These are phyloP conservation scores for Timandra comae DNA, from an alignment of 2,888 invertebrate genomes.

Conservation along the genomic window DNA sequence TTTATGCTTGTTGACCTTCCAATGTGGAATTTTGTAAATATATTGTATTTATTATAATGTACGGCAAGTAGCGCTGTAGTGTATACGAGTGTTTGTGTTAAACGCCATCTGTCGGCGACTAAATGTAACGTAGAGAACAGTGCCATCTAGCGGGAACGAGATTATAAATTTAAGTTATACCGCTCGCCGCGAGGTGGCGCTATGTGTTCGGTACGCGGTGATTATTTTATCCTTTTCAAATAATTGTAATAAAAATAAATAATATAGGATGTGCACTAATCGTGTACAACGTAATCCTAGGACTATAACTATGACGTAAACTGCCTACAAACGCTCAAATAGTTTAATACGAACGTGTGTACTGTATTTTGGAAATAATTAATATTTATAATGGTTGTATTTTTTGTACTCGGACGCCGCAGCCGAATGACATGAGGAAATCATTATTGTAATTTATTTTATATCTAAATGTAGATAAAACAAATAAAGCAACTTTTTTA, in stretches of 20 bases:
- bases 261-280: too few relatives aligned
- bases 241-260: too few relatives aligned
- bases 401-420: slow-evolving; percentile 42
- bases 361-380: slow-evolving; percentile 8
- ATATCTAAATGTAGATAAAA: slow-evolving; percentile 74
- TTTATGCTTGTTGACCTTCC: slow-evolving; percentile 21
- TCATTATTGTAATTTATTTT: slow-evolving; percentile 73
- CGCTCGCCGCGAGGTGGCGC: slow-evolving; percentile 23
- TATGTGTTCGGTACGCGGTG: slow-evolving; percentile 25
- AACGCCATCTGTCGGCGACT: slow-evolving; percentile 24
- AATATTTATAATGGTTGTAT: slow-evolving; percentile 19
- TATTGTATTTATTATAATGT: slow-evolving; percentile 21
- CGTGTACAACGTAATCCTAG: slow-evolving; percentile 6
- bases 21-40: slow-evolving; percentile 22
- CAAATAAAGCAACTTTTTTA: slow-evolving; percentile 73
- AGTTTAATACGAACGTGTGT: neutral
- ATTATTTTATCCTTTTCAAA: slow-evolving; percentile 18
- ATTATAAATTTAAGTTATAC: slow-evolving; percentile 10
- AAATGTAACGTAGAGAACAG: slow-evolving; percentile 16
- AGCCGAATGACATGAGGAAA: slow-evolving; percentile 45
- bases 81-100: slow-evolving; percentile 25
- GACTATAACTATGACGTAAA: slow-evolving; percentile 17
- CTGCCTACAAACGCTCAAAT: slow-evolving; percentile 20
- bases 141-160: slow-evolving; percentile 16
- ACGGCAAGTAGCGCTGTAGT: slow-evolving; percentile 26